These are phyloP conservation scores for Elegia similella DNA, from an alignment of 2,888 invertebrate genomes.

Conservation along the genomic window DNA sequence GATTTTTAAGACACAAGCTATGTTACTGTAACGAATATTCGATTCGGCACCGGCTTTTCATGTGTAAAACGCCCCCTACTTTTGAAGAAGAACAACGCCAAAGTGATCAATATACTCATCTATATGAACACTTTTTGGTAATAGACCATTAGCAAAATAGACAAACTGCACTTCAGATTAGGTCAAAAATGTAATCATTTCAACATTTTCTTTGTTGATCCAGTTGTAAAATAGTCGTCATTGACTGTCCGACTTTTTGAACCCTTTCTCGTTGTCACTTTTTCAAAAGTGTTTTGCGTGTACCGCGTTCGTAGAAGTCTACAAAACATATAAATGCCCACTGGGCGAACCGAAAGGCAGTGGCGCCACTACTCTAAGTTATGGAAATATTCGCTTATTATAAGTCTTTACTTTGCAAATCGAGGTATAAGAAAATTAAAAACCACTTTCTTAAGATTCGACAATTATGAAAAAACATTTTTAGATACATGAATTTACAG, in stretches of 20 bases:
- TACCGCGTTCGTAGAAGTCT: not conserved
- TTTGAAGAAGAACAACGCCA: no score
- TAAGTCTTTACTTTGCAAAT: slow-evolving; percentile 4
- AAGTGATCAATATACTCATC: no score
- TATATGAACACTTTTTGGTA: no score
- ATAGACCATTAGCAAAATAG: no score
- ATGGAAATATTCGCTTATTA: slow-evolving; percentile 6
- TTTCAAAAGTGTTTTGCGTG: not conserved
- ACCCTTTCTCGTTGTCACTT: not conserved
- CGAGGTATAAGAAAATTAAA: not conserved
- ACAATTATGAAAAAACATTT: not conserved
- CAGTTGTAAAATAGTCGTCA: not conserved
- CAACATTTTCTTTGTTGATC: no score
- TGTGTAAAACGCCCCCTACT: not conserved
- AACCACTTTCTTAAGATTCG: not conserved
- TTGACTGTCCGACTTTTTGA: not conserved
- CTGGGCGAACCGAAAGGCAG: slow-evolving; percentile 1
- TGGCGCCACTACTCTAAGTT: not conserved
- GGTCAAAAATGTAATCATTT: no score
- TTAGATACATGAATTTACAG: not conserved
- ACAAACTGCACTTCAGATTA: no score
- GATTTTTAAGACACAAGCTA: no score
- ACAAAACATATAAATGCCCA: slow-evolving; percentile 4
- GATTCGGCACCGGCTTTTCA: no score
- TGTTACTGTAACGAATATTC: no score